Evolutionary conservation across 2,888 invertebrate genomes (phyloP).

Genomic region (Nipponacmea schrenckii): DNA sequence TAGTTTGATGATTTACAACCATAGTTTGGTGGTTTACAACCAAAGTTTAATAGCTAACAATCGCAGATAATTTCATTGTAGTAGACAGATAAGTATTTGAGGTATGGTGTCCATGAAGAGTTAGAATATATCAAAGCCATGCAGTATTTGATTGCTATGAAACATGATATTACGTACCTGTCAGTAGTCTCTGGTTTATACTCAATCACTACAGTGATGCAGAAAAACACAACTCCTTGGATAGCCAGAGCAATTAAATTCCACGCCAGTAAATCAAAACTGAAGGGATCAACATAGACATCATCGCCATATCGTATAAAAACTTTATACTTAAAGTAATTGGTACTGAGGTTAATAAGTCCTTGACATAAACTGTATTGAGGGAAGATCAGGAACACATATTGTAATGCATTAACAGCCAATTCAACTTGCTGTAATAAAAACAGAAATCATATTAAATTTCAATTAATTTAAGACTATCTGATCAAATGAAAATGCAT

Average conservation of each 20-base stretch:
- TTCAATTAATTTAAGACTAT: too few species aligned
- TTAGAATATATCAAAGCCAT: too few species aligned
- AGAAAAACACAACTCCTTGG: conserved; percentile 64
- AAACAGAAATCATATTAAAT: too few species aligned
- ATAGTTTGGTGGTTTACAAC: too few species aligned
- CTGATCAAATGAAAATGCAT: too few species aligned
- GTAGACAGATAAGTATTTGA: too few species aligned
- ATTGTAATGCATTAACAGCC: conserved; percentile 38
- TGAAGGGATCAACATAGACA: conserved; percentile 63
- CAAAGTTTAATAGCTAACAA: too few species aligned
- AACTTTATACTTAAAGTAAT: conserved; percentile 63
- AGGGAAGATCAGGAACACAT: conserved; percentile 64
- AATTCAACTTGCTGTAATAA: conserved; percentile 34
- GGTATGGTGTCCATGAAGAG: too few species aligned
- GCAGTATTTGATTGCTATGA: too few species aligned
- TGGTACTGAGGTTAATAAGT: conserved; percentile 63
- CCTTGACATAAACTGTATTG: conserved; percentile 66
- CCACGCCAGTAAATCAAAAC: conserved; percentile 59
- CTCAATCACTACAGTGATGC: conserved; percentile 59
- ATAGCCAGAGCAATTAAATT: conserved; percentile 61
- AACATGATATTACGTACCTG: conserved; percentile 23
- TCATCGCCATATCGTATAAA: conserved; percentile 62
- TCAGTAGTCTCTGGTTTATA: conserved; percentile 24
- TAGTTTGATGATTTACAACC: too few species aligned
- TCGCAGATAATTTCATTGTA: too few species aligned